Percentiles rank a stretch among this genome's conserved stretches.
These are phyloP conservation scores for Meiosimyza decipiens DNA, from an alignment of 2,888 invertebrate genomes.

Conservation along the genomic window DNA sequence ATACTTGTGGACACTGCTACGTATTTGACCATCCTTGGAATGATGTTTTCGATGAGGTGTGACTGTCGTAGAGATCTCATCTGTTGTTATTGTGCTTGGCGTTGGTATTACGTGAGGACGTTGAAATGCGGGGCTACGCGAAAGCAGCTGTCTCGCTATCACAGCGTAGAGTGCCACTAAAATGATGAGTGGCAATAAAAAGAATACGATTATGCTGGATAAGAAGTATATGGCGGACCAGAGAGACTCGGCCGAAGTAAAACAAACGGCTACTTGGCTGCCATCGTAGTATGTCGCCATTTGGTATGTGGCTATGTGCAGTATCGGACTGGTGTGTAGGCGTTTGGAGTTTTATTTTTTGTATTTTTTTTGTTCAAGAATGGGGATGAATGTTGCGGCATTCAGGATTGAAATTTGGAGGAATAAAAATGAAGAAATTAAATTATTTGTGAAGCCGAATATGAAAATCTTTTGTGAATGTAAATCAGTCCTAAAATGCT, in stretches of 20 bases:
- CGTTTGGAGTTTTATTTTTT: too few relatives aligned
- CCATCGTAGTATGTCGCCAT: constrained; percentile 80
- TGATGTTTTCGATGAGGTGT: constrained; percentile 44
- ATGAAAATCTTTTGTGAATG: too few relatives aligned
- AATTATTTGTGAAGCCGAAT: too few relatives aligned
- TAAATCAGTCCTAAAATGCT: too few relatives aligned
- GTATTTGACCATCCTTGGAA: constrained; percentile 51
- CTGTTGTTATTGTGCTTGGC: constrained; percentile 24
- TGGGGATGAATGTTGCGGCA: too few relatives aligned
- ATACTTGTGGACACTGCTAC: constrained; percentile 73
- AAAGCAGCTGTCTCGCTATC: constrained; percentile 87
- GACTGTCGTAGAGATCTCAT: background rate
- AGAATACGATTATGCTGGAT: constrained; percentile 83
- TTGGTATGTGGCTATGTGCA: constrained; percentile 82
- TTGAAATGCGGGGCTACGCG: constrained; percentile 59
- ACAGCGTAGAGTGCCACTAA: constrained; percentile 85
- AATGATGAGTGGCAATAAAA: constrained; percentile 84
- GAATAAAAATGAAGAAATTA: background rate
- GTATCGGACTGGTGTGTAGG: constrained; percentile 77
- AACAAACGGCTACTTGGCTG: constrained; percentile 77
- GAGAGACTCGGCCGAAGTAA: constrained; percentile 80
- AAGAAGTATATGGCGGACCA: constrained; percentile 86
- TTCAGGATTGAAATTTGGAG: background rate
- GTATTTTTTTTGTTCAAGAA: too few relatives aligned
- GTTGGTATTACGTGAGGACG: constrained; percentile 32